Conservation (phyloP, 2,113 vertebrate species). For the Rhynchopsitta pachyrhyncha region DNA sequence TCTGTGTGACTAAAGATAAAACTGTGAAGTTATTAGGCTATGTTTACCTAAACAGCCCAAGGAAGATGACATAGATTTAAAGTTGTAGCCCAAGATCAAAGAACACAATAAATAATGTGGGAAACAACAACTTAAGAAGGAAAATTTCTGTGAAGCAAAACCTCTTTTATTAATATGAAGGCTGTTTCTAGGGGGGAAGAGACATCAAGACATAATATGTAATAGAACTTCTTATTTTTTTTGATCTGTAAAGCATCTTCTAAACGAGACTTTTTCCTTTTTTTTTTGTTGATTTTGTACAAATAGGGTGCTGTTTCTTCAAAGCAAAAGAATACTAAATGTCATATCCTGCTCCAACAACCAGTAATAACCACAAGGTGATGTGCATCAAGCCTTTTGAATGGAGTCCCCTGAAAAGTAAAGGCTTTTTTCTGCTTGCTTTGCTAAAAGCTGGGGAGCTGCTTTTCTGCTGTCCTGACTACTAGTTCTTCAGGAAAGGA, state of each 20-base stretch:
- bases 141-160: constrained; percentile 61
- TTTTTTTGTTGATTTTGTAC: background rate
- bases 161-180: constrained; percentile 67
- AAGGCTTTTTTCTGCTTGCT: background rate
- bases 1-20: constrained; percentile 73
- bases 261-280: background rate
- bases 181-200: background rate
- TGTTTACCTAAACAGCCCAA: constrained; percentile 67
- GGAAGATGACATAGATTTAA: constrained; percentile 68
- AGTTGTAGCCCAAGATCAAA: constrained; percentile 74
- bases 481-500: background rate
- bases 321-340: background rate
- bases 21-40: constrained; percentile 70
- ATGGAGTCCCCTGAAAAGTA: background rate
- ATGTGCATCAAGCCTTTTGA: background rate
- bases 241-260: background rate
- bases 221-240: background rate
- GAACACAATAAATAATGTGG: constrained; percentile 72
- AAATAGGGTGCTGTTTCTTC: background rate
- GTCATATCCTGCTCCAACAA: background rate
- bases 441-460: background rate
- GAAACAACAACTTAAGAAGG: constrained; percentile 66
- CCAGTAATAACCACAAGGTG: background rate
- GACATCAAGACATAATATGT: background rate
- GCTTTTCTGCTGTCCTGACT: background rate